Conservation (phyloP, 2,797 vertebrate species). For the Otolemur crassicaudatus region DNA sequence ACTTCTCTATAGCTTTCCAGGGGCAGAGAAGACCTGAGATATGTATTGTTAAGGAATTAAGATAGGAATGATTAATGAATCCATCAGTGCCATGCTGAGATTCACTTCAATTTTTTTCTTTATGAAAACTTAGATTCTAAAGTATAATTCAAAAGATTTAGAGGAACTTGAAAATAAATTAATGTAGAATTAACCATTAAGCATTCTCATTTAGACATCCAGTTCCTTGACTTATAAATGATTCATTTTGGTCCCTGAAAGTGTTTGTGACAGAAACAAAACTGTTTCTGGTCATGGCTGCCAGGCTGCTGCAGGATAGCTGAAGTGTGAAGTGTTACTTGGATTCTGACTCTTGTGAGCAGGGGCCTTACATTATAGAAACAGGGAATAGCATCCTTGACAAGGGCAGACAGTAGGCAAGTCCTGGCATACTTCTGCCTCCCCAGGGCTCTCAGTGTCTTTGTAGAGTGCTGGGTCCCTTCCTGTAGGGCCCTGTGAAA, state of each 20-base stretch:
- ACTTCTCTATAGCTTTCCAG: neutral
- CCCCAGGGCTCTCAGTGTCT: neutral
- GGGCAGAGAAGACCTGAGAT: neutral
- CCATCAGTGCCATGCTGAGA: neutral
- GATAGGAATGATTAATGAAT: conserved; percentile 21
- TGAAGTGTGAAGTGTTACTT: neutral
- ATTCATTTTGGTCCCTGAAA: neutral
- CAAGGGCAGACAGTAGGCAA: neutral
- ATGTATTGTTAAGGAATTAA: neutral
- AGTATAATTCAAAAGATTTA: neutral
- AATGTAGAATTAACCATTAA: neutral
- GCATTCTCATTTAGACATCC: neutral
- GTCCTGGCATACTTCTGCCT: neutral
- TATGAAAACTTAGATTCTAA: neutral
- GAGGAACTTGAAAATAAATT: neutral
- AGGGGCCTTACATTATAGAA: neutral
- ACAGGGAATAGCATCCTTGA: neutral
- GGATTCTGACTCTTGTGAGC: neutral
- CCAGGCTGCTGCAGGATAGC: neutral
- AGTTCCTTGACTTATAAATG: neutral
- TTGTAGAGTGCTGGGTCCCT: neutral
- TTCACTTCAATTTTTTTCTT: conserved; percentile 4
- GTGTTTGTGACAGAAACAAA: neutral
- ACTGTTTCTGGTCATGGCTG: neutral
- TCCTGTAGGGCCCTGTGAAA: neutral